Conservation (phyloP, 2,888 invertebrate species). For the Rhamnusium bicolor region DNA sequence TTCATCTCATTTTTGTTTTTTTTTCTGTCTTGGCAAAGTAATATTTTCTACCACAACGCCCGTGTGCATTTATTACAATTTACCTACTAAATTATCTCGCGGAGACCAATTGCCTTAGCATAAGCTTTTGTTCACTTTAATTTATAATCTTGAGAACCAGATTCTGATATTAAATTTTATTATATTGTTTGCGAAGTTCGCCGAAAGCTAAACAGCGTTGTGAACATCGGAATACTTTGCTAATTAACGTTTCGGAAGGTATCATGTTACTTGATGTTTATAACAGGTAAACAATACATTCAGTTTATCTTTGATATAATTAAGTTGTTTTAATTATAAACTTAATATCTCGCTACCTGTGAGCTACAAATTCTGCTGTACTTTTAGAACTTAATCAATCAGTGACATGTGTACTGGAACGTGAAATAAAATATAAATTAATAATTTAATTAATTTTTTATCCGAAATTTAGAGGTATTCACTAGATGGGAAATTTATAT, state of each 20-base stretch:
- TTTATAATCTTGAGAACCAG: background rate
- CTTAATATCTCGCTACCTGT: slow-evolving; percentile 7
- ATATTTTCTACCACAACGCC: background rate
- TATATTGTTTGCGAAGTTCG: slow-evolving; percentile 12
- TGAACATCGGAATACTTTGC: slow-evolving; percentile 35
- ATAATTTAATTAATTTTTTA: background rate
- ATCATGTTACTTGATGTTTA: slow-evolving; percentile 36
- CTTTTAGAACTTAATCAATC: background rate
- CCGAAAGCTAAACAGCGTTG: background rate
- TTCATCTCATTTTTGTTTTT: too few species aligned
- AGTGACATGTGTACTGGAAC: background rate
- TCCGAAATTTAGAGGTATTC: background rate
- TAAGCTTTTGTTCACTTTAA: background rate
- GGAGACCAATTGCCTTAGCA: background rate
- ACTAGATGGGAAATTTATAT: background rate
- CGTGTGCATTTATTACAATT: background rate
- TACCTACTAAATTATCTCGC: background rate
- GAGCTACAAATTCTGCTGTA: background rate
- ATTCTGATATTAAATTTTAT: slow-evolving; percentile 24
- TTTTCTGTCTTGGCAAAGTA: too few species aligned
- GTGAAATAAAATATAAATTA: background rate
- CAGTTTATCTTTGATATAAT: slow-evolving; percentile 32
- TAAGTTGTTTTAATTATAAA: slow-evolving; percentile 37
- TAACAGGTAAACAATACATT: slow-evolving; percentile 36
- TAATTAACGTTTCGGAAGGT: slow-evolving; percentile 34